phyloP scores from a whole-genome alignment of 2,797 vertebrate species.

The Alfaro cultratus region DNA sequence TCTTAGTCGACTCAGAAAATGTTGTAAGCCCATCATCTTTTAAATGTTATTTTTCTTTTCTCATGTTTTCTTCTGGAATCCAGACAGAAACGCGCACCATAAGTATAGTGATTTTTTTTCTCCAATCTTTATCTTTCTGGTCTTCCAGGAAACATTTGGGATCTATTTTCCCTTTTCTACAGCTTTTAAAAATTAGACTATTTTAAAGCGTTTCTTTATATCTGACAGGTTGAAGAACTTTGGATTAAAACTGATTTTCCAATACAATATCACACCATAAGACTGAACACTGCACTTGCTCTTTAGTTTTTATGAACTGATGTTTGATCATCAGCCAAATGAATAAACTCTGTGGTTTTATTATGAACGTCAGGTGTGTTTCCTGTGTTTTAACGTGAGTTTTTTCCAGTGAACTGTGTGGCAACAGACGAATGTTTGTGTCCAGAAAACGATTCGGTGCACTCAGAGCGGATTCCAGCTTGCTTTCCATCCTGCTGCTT shows the following conservation, averaged over 20 bases:
- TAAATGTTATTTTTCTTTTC: neutral
- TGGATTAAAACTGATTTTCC: neutral
- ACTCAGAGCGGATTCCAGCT: constrained; percentile 56
- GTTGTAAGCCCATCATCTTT: neutral
- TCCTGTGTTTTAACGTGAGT: constrained; percentile 3
- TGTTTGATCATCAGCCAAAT: constrained; percentile 1
- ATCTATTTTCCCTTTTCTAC: neutral
- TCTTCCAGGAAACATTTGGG: neutral
- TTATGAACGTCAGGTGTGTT: neutral
- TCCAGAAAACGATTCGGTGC: constrained; percentile 42
- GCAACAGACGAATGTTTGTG: constrained; percentile 6
- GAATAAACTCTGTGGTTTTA: neutral
- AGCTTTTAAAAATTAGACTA: neutral
- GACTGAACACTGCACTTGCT: neutral
- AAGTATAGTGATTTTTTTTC: no score
- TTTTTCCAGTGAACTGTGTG: constrained; percentile 12
- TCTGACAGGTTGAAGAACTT: neutral
- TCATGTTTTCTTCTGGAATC: neutral
- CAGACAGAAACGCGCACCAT: no score
- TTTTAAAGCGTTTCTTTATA: neutral
- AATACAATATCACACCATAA: neutral
- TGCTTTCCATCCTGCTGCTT: constrained; percentile 57
- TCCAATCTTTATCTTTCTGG: neutral
- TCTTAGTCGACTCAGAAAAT: neutral
- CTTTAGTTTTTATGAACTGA: neutral